phyloP scores from a whole-genome alignment of 2,113 vertebrate genomes.

The Choloepus hoffmanni region DNA sequence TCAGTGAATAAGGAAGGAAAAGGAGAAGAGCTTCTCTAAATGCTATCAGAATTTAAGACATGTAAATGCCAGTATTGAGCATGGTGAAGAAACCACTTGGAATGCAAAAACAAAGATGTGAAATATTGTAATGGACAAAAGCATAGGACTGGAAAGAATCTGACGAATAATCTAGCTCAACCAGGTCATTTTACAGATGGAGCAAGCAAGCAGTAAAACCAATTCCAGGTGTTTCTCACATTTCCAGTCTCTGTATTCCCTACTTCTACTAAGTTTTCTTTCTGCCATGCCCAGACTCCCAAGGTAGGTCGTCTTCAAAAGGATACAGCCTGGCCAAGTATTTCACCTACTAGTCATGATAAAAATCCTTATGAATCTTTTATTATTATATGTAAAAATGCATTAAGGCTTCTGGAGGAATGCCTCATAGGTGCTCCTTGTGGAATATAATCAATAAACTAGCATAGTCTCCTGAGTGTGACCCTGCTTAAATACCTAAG shows the following conservation, averaged over 20 bases:
- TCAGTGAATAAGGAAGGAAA: not conserved
- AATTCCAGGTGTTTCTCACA: not conserved
- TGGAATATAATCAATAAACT: not conserved
- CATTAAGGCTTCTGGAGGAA: not conserved
- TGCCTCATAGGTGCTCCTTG: not conserved
- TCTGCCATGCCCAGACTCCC: not conserved
- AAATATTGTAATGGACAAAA: not conserved
- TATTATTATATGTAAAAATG: not conserved
- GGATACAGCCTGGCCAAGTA: not conserved
- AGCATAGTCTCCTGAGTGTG: not conserved
- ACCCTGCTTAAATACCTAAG: not conserved
- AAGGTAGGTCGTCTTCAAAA: not conserved
- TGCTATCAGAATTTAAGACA: not conserved
- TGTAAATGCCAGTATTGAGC: not conserved
- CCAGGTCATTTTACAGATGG: not conserved
- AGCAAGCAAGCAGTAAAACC: not conserved
- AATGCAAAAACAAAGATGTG: not conserved
- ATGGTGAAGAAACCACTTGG: not conserved
- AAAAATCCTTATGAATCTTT: not conserved
- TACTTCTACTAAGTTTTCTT: not conserved
- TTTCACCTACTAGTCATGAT: not conserved
- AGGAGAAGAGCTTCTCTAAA: not conserved
- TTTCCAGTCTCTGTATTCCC: not conserved
- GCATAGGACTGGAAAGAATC: not conserved
- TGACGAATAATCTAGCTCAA: not conserved